phyloP scores from a whole-genome alignment of 2,113 vertebrate genomes.

The Echinops telfairi region DNA sequence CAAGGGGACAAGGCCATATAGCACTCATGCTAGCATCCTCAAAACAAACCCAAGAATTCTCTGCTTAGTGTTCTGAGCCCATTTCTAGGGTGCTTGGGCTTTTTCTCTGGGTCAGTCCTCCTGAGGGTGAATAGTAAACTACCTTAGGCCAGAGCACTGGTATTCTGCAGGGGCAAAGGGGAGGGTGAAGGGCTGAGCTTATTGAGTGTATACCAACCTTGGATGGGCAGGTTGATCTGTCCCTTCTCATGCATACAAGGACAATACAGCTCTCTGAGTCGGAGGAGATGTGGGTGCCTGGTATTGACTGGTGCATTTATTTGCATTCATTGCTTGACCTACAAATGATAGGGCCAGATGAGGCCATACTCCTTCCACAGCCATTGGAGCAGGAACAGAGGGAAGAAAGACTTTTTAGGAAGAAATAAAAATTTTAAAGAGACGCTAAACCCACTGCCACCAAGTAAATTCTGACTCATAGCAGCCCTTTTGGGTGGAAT shows the following conservation, averaged over 20 bases:
- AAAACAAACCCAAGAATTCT: not conserved
- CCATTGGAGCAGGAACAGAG: not conserved
- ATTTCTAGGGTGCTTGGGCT: not conserved
- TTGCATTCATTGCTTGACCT: constrained; percentile 30
- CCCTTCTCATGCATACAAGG: not conserved
- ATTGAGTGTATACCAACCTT: not conserved
- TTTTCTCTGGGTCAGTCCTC: not conserved
- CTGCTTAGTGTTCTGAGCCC: not conserved
- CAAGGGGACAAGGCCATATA: not conserved
- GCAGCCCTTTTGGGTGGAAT: no score
- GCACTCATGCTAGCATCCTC: not conserved
- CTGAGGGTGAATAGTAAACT: not conserved
- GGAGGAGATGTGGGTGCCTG: not conserved
- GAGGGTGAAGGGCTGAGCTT: not conserved
- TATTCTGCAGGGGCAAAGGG: not conserved
- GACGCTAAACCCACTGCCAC: not conserved
- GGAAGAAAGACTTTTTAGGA: not conserved
- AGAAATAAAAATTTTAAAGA: constrained; percentile 58
- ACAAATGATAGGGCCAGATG: not conserved
- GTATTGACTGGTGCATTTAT: not conserved
- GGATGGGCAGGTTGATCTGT: not conserved
- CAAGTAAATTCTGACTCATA: no score
- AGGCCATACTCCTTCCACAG: not conserved
- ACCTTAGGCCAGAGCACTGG: not conserved
- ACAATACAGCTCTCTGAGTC: not conserved